phyloP scores from a whole-genome alignment of 2,113 vertebrate genomes.

The Noctilio leporinus region DNA sequence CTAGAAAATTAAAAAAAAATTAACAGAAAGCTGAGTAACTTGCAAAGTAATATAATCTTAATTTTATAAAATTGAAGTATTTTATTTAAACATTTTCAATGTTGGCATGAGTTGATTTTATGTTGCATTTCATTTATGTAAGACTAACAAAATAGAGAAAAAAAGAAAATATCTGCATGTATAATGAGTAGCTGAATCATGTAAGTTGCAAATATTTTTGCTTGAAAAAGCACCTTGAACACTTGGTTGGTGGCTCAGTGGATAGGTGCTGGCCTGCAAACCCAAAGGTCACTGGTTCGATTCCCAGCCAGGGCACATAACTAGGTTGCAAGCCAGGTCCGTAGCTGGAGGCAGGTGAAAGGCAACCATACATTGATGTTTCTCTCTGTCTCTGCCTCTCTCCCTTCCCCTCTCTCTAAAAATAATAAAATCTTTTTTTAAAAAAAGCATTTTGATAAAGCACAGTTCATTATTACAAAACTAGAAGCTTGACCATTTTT shows the following conservation, averaged over 20 bases:
- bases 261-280: too few relatives aligned
- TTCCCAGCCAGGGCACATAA: too few relatives aligned
- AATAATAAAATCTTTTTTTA: too few relatives aligned
- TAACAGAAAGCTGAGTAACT: background rate
- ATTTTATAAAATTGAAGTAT: conserved; percentile 12
- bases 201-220: background rate
- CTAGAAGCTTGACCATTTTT: background rate
- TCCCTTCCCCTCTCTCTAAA: too few relatives aligned
- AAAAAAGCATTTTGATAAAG: conserved; percentile 5
- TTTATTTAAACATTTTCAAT: background rate
- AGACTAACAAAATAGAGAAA: conserved; percentile 7
- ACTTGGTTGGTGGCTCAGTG: too few relatives aligned
- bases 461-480: background rate
- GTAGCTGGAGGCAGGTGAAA: too few relatives aligned
- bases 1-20: background rate
- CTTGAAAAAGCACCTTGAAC: background rate
- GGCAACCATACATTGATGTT: too few relatives aligned
- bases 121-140: background rate
- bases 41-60: conserved; percentile 12
- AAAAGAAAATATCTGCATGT: background rate
- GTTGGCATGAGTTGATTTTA: background rate
- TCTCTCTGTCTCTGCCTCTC: too few relatives aligned
- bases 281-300: too few relatives aligned
- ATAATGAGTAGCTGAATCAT: background rate
- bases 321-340: too few relatives aligned